Base-by-base conservation (phyloP, 92 coral and sea anemone genomes). In the Epizoanthus rinbou region DNA sequence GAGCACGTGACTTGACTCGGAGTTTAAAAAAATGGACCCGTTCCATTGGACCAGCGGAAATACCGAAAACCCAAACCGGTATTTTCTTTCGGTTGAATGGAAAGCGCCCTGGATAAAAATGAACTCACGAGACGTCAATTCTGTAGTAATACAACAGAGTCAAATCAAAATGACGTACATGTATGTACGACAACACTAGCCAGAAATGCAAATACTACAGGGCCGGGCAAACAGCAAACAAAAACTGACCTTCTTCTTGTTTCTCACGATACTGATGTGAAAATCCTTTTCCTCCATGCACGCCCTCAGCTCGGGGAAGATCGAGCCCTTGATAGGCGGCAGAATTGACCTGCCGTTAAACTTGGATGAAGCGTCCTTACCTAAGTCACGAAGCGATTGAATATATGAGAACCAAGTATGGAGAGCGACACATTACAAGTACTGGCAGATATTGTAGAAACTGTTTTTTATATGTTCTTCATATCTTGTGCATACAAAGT, bases 241-340 rank as follows among this genome's bases (percentile, higher is more conserved):
- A 58, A 1, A 8, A 7, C 86, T 37, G 66, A 97, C 99, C 99
- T 90, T 88, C 85, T 87, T 91, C 86, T 94, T 97, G 74, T 89
- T 91, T 64, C 86, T 89, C 8, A 97, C 86, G 19, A 91, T 87
- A 82, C 81, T 97, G 64, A 94, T 82, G 52, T 90, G 95, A 47
- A 97, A 94, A 73, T 92, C 95, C 31, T 94, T 91, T 69, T 97
- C 98, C 59, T 92, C 91, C 92, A 97, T 91, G 47, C 99, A 97
- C 31, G 81, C 87, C 5, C 91, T 88, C 37, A 93, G 74, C 85
- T 93, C 98, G 53, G 95, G 93, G 60, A 93, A 91, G 58, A 90
- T 80, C 3, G 90, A 79, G 35, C 87, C 97, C 17, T 85, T 84
- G 62, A 93, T 93, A 0, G 98, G 98, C 11, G 98, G 98, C 2